Base-by-base conservation (phyloP, 2,888 invertebrate genomes). In the Aspidapion aeneum region DNA sequence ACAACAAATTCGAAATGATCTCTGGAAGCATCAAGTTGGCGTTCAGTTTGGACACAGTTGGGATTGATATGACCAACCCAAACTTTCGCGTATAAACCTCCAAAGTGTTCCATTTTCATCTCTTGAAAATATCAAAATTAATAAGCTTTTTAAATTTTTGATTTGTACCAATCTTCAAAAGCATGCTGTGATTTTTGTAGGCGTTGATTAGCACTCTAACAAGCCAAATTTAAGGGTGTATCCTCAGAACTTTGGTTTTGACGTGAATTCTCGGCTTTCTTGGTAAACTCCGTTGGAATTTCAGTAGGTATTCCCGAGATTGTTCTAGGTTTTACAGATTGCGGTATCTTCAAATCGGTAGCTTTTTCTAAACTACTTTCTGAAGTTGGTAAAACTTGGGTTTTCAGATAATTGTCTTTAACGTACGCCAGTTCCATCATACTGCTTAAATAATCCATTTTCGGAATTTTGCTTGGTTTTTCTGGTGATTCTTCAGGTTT, bases 131-230 rank as follows among this genome's bases (percentile, higher is more conserved):
- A 94, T 94, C 0, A 91, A 89, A 22, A 88, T 87, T 55, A 93
- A 77, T 0, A 93, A 90, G 68, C 86, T 89, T 80, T 94, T 93
- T 59, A 96, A 78, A 79, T 95, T 94, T 72, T 96, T 94, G 61
- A 94, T 84, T 76, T 89, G 94, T 0, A 90, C n/a, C n/a, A n/a
- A n/a, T n/a, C n/a, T n/a, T n/a, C n/a, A n/a, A n/a, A n/a, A n/a
- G n/a, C n/a, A n/a, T n/a, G n/a, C n/a, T n/a, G n/a, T n/a, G n/a
- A n/a, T n/a, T n/a, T n/a, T n/a, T n/a, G n/a, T n/a, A n/a, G n/a
- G n/a, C n/a, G n/a, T n/a, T n/a, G n/a, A n/a, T n/a, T n/a, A n/a
- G n/a, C n/a, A n/a, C n/a, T 35, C 12, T 35, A 35, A 12, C 35
- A 35, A 9, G 68, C 66, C 48, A 72, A 65, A 68, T 72, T 72